Evolutionary conservation across 2,797 vertebrate genomes (phyloP).

Genomic region (Sebastes wilsoni): DNA sequence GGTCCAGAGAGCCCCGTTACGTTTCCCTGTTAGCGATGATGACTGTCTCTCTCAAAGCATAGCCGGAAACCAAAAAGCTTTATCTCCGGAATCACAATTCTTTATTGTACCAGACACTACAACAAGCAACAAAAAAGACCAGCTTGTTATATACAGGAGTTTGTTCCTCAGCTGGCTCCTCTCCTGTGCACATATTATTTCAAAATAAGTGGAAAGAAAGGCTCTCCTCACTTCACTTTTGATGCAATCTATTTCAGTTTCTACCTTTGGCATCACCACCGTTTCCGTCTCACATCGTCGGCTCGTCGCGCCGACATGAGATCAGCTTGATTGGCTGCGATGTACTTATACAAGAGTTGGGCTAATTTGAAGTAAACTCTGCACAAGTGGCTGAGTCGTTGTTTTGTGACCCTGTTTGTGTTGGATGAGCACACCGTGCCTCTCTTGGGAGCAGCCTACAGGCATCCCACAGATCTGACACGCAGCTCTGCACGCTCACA

Average conservation of each 20-base stretch:
- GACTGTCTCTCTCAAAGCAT: slow-evolving; percentile 1
- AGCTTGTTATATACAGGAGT: slow-evolving; percentile 13
- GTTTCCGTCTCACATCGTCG: slow-evolving; percentile 28
- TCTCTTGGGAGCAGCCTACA: slow-evolving; percentile 82
- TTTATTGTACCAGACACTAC: slow-evolving; percentile 6
- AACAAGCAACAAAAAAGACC: slow-evolving; percentile 9
- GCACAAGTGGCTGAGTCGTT: slow-evolving; percentile 73
- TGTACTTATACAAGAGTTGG: slow-evolving; percentile 54
- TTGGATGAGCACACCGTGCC: slow-evolving; percentile 76
- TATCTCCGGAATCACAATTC: slow-evolving; percentile 6
- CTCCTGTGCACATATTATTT: slow-evolving; percentile 12
- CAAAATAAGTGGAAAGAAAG: slow-evolving; percentile 22
- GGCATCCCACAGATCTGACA: slow-evolving; percentile 85
- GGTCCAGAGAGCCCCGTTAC: slow-evolving; percentile 30
- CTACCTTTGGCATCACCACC: slow-evolving; percentile 53
- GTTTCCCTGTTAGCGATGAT: slow-evolving; percentile 35
- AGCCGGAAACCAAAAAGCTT: slow-evolving; percentile 27
- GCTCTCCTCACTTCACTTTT: slow-evolving; percentile 18
- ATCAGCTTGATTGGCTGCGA: slow-evolving; percentile 61
- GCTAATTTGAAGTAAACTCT: slow-evolving; percentile 81
- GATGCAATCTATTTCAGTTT: slow-evolving; percentile 46
- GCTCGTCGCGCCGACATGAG: slow-evolving; percentile 50
- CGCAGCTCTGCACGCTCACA: slow-evolving; percentile 65
- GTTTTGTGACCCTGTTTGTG: slow-evolving; percentile 85
- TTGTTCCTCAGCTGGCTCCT: slow-evolving; percentile 26